phyloP scores from a whole-genome alignment of 2,888 invertebrate species.

The Anthrax anthrax region DNA sequence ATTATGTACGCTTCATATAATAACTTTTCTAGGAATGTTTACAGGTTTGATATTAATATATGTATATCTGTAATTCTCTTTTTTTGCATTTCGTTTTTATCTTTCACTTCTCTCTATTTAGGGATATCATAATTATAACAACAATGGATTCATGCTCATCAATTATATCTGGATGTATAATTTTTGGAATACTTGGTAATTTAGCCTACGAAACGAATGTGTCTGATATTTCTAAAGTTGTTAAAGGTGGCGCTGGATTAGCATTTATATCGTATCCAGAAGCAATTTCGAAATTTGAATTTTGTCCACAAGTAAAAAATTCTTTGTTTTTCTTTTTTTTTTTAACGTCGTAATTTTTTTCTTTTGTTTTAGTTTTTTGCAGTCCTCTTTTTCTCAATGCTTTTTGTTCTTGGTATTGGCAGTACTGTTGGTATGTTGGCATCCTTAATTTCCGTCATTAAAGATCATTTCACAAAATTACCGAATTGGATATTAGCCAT shows the following conservation, averaged over 20 bases:
- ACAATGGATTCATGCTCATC: constrained; percentile 70
- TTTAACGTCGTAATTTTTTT: constrained; percentile 14
- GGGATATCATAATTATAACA: constrained; percentile 70
- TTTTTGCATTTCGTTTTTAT: background rate
- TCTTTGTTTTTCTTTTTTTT: background rate
- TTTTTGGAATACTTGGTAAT: constrained; percentile 72
- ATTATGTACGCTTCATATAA: constrained; percentile 49
- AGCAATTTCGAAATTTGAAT: constrained; percentile 40
- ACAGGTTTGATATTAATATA: constrained; percentile 40
- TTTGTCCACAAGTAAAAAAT: constrained; percentile 36
- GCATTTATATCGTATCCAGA: constrained; percentile 63
- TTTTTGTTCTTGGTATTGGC: constrained; percentile 39
- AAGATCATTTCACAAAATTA: constrained; percentile 34
- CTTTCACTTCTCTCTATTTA: constrained; percentile 26
- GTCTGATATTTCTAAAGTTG: constrained; percentile 46
- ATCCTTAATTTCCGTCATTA: constrained; percentile 35
- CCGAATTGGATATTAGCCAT: constrained; percentile 40
- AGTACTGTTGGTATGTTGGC: constrained; percentile 37
- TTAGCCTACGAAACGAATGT: constrained; percentile 49
- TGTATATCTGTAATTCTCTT: background rate
- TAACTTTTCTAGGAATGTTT: constrained; percentile 41
- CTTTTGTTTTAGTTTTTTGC: constrained; percentile 35
- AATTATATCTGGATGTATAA: constrained; percentile 65
- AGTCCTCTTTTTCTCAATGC: constrained; percentile 41
- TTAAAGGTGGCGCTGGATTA: constrained; percentile 59